Conservation (phyloP, 2,113 vertebrate species). For the Cyanoderma ruficeps region DNA sequence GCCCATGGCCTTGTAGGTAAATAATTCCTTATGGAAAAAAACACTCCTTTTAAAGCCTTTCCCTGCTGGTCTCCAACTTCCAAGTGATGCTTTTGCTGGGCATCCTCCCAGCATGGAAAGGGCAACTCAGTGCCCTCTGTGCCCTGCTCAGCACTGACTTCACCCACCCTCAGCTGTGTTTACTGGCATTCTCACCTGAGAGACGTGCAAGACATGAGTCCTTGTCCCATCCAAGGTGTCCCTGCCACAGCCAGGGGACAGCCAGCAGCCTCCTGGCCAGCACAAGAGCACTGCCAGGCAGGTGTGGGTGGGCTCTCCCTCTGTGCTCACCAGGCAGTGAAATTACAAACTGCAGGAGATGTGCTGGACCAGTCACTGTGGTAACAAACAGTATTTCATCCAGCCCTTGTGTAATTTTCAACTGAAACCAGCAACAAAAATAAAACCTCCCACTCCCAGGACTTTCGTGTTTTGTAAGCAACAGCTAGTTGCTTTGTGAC, state of each 20-base stretch:
- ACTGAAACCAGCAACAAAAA: not conserved
- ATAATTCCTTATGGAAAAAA: not conserved
- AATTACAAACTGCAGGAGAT: not conserved
- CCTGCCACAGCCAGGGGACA: not conserved
- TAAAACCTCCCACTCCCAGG: slow-evolving; percentile 42
- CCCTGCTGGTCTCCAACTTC: not conserved
- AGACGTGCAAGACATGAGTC: accelerated
- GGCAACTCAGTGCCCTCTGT: not conserved
- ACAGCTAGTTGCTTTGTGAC: not conserved
- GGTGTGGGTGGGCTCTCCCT: not conserved
- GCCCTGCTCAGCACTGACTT: not conserved
- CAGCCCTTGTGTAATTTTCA: not conserved
- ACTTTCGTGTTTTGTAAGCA: slow-evolving; percentile 31
- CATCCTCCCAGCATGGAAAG: not conserved
- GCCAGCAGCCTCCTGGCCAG: not conserved
- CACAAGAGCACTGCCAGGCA: accelerated
- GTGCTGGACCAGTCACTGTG: not conserved
- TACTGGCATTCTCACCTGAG: not conserved
- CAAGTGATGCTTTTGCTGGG: not conserved
- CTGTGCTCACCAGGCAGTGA: not conserved
- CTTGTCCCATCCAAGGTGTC: not conserved
- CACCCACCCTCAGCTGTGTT: not conserved
- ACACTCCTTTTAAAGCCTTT: not conserved
- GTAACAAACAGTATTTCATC: not conserved
- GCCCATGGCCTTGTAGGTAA: not conserved